These are phyloP conservation scores for Cenopis cana DNA, from an alignment of 2,888 invertebrate genomes.

Conservation along the genomic window DNA sequence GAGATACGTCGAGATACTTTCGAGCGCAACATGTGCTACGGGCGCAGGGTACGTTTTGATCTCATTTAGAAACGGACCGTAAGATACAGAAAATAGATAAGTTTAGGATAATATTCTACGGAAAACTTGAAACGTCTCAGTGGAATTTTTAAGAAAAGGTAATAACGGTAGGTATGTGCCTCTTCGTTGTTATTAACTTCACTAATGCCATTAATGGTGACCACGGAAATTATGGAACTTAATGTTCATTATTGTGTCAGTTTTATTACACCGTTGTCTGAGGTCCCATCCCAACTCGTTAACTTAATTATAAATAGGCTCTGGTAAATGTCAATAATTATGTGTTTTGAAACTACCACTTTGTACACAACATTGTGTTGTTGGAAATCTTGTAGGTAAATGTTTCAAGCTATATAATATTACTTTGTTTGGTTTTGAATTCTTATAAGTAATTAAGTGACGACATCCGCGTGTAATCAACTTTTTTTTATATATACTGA, in stretches of 20 bases:
- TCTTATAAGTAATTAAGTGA: too few species aligned
- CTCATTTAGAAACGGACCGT: not conserved
- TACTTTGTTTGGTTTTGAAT: not conserved
- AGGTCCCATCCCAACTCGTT: constrained; percentile 48
- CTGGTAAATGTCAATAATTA: constrained; percentile 58
- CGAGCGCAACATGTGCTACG: too few species aligned
- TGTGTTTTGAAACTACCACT: constrained; percentile 54
- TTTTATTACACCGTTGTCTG: constrained; percentile 60
- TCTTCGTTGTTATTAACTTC: too few species aligned
- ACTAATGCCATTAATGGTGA: constrained; percentile 45
- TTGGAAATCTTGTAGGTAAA: not conserved
- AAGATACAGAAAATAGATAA: not conserved
- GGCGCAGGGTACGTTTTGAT: not conserved
- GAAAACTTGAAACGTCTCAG: not conserved
- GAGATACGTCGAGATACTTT: too few species aligned
- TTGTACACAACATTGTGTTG: constrained; percentile 41
- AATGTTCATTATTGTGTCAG: constrained; percentile 53
- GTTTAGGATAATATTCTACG: not conserved
- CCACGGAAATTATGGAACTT: constrained; percentile 57
- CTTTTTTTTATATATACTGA: too few species aligned
- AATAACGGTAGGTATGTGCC: too few species aligned
- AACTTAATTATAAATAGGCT: constrained; percentile 57
- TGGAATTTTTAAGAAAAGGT: not conserved
- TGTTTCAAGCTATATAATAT: not conserved
- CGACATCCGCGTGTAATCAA: too few species aligned